A percentile compares a stretch with the other conserved stretches of the same genome.
phyloP scores from a whole-genome alignment of 2,888 invertebrate species.

The Keiferia lycopersicella region DNA sequence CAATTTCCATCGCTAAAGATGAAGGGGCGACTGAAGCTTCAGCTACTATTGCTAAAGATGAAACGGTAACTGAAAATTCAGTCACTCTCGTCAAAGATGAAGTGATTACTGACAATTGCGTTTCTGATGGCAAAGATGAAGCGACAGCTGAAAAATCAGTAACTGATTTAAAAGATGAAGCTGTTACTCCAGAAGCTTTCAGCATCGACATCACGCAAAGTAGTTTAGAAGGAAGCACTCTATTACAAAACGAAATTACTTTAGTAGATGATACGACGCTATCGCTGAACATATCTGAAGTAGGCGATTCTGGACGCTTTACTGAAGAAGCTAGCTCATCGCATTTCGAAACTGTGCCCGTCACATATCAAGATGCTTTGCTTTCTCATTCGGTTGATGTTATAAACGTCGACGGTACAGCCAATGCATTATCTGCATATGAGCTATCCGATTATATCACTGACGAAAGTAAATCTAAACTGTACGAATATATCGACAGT shows the following conservation, averaged over 20 bases:
- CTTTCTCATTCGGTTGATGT: slow-evolving; percentile 65
- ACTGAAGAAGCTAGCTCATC: slow-evolving; percentile 71
- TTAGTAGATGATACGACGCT: slow-evolving; percentile 53
- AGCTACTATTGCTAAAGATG: neutral
- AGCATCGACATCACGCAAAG: slow-evolving; percentile 40
- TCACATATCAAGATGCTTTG: slow-evolving; percentile 64
- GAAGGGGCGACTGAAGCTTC: neutral
- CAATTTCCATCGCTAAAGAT: slow-evolving; percentile 6
- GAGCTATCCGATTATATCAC: slow-evolving; percentile 42
- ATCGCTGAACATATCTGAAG: slow-evolving; percentile 64
- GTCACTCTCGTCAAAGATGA: slow-evolving; percentile 16
- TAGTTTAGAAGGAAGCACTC: slow-evolving; percentile 45
- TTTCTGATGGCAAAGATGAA: neutral
- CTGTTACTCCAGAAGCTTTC: slow-evolving; percentile 37
- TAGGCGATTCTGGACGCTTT: slow-evolving; percentile 69
- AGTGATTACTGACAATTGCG: neutral
- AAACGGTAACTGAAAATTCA: neutral
- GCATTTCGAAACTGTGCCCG: slow-evolving; percentile 53
- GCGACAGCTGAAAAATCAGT: neutral
- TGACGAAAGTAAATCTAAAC: slow-evolving; percentile 36
- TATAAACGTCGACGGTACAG: slow-evolving; percentile 56
- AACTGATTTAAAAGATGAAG: slow-evolving; percentile 18
- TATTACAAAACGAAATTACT: slow-evolving; percentile 50
- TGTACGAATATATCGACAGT: slow-evolving; percentile 69
- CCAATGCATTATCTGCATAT: slow-evolving; percentile 37